Evolutionary conservation across 2,797 vertebrate genomes (phyloP), one percentile per base, ranked within the genome.

Genomic region (Amblyopsis hoosieri): DNA sequence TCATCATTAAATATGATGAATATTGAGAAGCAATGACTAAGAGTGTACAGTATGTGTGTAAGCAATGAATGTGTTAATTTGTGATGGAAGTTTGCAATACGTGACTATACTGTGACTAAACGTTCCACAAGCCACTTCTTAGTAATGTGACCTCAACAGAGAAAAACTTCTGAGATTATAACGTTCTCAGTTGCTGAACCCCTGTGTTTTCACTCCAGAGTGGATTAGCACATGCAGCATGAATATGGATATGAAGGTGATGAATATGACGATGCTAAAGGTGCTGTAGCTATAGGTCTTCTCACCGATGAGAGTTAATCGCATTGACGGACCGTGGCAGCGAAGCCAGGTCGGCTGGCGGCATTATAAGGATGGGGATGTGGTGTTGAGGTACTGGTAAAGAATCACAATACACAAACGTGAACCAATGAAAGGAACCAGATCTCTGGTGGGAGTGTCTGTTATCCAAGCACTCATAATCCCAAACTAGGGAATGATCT

Each of bases 401-500:
- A 62, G 64, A 15, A 52, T 1, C 33, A 76, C 76, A 68, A 56
- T 50, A 78, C 66, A 12, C 51, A 74, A 70, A 83, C 83, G 78
- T 71, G 77, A 59, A 76, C 70, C 66, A 68, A 61, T 69, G 65
- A 84, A 83, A 80, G 60, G 8, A 72, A 69, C 58, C 58, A 73
- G 75, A 78, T 84, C 81, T 74, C 70, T 45, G 55, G 76, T 46
- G 74, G 69, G 73, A 11, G 66, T 53, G 57, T 19, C 9, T 12
- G 72, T 74, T 90, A 90, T 91, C 83, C 80, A 72, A 80, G 74
- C 78, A 72, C 69, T 79, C 71, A 72, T 91, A 91, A 92, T 92
- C 91, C 91, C 66, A 85, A 89, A 85, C 77, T 80, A 76, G 37
- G 75, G 83, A 89, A 83, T 89, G 83, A 92, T 91, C 84, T 86